Base-by-base conservation (phyloP, 2,888 invertebrate genomes). In the Hydropsyche betteni region DNA sequence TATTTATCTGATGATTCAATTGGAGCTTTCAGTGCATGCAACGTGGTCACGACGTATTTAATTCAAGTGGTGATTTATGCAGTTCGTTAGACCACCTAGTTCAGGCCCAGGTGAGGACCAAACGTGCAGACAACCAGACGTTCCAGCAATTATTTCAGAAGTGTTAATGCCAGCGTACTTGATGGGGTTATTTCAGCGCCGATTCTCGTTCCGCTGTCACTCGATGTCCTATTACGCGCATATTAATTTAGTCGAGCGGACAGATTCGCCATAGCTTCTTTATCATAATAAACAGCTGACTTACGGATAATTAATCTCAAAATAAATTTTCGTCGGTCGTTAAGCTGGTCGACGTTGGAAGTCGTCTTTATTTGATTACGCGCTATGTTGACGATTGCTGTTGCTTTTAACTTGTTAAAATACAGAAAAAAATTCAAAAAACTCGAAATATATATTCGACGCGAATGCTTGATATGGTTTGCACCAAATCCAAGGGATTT, bases 141-240 rank as follows among this genome's bases (percentile, higher is more conserved):
- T 16, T 69, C 16, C 36, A 44, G 24, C 58, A 44, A 53, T 68
- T 74, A 74, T 68, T 74, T 33, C 68, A 51, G 74, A 16, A 52
- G 44, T 68, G 52, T 52, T 74, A 74, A 74, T 74, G 68, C 68
- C 16, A 36, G 33, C 24, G 5, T 64, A 10, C 64, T 34, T 64
- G 74, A 74, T 74, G 68, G 24, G 74, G 68, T 74, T 74, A 74
- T 74, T 74, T 68, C 53, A 53, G 51, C 52, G 70, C 53, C n/a
- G 34, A 64, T 64, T 64, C 64, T 24, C 64, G 64, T 64, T 64
- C 64, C 64, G 34, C 24, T 64, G 64, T 64, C 64, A 36, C 64
- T 36, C 34, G 64, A 34, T 34, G 36, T 64, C 64, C 64, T 34
- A 64, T 64, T 64, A 64, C 64, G 34, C 64, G 64, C 64, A 12